These are phyloP conservation scores for Anas acuta DNA, from an alignment of 2,797 vertebrate species.

Conservation along the genomic window DNA sequence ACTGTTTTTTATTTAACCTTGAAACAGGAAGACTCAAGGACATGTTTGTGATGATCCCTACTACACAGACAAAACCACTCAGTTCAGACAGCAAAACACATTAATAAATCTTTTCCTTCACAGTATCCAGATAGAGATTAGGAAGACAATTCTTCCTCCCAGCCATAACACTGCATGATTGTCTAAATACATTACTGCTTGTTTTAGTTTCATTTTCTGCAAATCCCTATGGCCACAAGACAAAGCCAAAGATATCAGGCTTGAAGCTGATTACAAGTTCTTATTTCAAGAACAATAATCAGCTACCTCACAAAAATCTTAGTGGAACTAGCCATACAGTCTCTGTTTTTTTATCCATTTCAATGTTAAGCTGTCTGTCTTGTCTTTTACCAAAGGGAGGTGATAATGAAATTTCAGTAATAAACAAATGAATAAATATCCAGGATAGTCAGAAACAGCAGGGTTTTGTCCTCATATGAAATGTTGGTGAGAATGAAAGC, in stretches of 20 bases:
- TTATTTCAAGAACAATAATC: neutral
- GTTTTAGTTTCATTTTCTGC: neutral
- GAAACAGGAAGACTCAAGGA: neutral
- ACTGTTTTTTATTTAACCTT: conserved; percentile 5
- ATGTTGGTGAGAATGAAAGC: neutral
- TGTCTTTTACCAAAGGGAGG: neutral
- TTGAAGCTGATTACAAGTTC: neutral
- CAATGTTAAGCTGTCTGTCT: neutral
- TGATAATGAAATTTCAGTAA: neutral
- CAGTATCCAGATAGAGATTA: neutral
- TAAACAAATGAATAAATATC: neutral
- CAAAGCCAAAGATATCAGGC: neutral
- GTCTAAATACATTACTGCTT: neutral
- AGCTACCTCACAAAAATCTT: neutral
- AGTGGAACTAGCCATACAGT: neutral
- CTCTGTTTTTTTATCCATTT: neutral
- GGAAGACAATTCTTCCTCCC: conserved; percentile 1
- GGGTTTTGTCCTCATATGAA: neutral
- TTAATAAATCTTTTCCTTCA: neutral
- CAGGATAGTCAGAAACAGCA: neutral
- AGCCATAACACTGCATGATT: neutral
- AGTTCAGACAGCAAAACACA: neutral
- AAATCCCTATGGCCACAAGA: neutral
- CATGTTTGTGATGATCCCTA: neutral
- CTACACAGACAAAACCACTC: neutral